These are phyloP conservation scores for Epistrophe eligans DNA, from an alignment of 2,888 invertebrate genomes.

Conservation along the genomic window DNA sequence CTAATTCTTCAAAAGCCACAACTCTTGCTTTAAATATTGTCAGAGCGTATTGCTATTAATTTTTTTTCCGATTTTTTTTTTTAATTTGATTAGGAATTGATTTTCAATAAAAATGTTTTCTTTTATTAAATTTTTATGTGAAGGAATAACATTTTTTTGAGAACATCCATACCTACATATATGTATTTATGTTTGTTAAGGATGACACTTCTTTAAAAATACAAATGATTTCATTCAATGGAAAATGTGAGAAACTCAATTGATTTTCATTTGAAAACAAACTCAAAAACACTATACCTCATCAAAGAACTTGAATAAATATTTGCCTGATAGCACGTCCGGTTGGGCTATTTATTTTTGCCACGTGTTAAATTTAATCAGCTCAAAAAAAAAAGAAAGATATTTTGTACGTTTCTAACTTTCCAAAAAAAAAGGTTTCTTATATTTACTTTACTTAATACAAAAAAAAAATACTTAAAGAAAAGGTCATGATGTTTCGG, in stretches of 20 bases:
- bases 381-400: neutral
- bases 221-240: slow-evolving; percentile 22
- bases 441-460: slow-evolving; percentile 48
- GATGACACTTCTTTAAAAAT: neutral
- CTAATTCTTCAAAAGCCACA: neutral
- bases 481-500: neutral
- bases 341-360: slow-evolving; percentile 34
- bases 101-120: neutral
- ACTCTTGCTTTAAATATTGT: neutral
- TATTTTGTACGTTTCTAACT: slow-evolving; percentile 19
- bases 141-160: neutral
- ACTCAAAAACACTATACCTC: slow-evolving; percentile 15
- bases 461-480: neutral
- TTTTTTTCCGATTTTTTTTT: neutral
- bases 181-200: neutral
- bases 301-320: slow-evolving; percentile 4
- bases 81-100: neutral
- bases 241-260: neutral
- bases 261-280: slow-evolving; percentile 27
- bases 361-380: slow-evolving; percentile 51
- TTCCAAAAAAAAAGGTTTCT: slow-evolving; percentile 18
- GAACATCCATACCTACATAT: too few species aligned
- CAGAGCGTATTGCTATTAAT: neutral
- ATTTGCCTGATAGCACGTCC: slow-evolving; percentile 25
- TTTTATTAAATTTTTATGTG: neutral